These are phyloP conservation scores for Rhinolophus sinicus DNA, from an alignment of 2,113 vertebrate genomes.

Conservation along the genomic window DNA sequence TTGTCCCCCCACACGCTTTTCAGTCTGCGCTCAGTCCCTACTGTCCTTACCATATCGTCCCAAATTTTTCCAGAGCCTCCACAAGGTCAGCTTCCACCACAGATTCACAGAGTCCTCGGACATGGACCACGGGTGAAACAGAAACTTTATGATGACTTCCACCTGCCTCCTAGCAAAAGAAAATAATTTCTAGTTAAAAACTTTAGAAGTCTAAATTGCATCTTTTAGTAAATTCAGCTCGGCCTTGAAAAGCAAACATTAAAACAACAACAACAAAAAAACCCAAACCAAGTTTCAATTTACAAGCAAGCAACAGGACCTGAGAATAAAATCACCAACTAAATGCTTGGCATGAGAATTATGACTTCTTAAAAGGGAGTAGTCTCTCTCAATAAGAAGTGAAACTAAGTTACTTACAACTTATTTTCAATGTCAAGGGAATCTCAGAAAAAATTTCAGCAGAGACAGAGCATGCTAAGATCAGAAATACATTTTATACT, in stretches of 20 bases:
- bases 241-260: constrained; percentile 48
- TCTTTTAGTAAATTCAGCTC: constrained; percentile 51
- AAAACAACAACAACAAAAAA: not conserved
- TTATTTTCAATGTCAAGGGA: constrained; percentile 1
- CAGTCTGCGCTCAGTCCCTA: not conserved
- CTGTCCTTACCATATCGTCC: constrained; percentile 93
- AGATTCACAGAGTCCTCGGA: constrained; percentile 95
- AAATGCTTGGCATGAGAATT: not conserved
- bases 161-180: constrained; percentile 85
- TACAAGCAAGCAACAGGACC: constrained; percentile 13
- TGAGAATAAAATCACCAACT: not conserved
- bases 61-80: constrained; percentile 96
- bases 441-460: constrained; percentile 3
- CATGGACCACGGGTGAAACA: constrained; percentile 96
- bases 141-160: constrained; percentile 93
- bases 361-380: constrained; percentile 17
- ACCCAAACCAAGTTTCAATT: constrained; percentile 23
- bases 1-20: not conserved
- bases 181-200: constrained; percentile 59
- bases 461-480: not conserved
- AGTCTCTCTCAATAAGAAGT: constrained; percentile 34
- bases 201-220: not conserved
- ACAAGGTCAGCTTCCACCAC: constrained; percentile 98
- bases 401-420: constrained; percentile 63
- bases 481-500: not conserved